These are phyloP conservation scores for Pipa parva DNA, from an alignment of 2,113 vertebrate species.

Conservation along the genomic window DNA sequence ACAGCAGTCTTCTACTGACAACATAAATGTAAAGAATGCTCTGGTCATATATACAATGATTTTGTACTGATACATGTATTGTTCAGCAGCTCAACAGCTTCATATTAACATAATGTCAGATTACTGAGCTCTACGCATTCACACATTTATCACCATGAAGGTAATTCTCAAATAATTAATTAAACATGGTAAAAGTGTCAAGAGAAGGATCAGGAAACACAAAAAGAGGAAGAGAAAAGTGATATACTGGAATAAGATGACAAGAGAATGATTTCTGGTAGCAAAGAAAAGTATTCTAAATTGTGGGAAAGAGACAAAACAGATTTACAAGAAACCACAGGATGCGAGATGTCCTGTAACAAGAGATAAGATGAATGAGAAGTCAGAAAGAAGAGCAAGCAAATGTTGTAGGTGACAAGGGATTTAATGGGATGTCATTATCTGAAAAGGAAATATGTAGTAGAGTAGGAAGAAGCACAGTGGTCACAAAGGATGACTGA, in stretches of 20 bases:
- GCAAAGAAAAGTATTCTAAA: not conserved
- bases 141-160: not conserved
- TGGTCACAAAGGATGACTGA: not conserved
- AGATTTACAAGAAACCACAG: not conserved
- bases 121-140: not conserved
- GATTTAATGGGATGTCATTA: slow-evolving; percentile 2
- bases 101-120: not conserved
- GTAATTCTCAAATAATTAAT: not conserved
- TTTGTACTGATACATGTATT: not conserved
- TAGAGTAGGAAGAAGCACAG: not conserved
- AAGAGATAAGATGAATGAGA: slow-evolving; percentile 2
- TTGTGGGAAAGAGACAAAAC: not conserved
- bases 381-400: not conserved
- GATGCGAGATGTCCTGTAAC: not conserved
- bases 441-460: not conserved
- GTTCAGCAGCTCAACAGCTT: not conserved
- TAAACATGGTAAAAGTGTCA: not conserved
- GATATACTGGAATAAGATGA: not conserved
- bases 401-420: not conserved
- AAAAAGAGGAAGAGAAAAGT: not conserved
- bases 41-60: too few species aligned
- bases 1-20: too few species aligned
- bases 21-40: too few species aligned
- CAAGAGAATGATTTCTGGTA: not conserved
- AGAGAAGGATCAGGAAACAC: not conserved